Conservation (phyloP, 1,140 invertebrate genomes). For the Bathynomus jamesi region DNA sequence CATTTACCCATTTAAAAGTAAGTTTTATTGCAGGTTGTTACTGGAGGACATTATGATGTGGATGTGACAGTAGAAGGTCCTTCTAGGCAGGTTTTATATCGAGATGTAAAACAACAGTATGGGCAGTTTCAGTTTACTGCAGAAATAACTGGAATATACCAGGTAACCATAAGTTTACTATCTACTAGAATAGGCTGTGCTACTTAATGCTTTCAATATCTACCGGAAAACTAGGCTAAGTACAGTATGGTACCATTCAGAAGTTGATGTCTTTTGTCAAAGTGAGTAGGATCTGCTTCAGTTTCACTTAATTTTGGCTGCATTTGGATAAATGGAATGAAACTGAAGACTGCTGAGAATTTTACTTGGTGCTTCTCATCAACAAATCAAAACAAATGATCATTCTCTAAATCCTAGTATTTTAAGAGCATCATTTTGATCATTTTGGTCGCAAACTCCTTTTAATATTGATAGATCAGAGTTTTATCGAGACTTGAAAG, state of each 20-base stretch:
- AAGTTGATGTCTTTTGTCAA: neutral
- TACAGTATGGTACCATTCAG: too few species aligned
- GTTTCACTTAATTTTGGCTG: neutral
- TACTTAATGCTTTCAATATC: too few species aligned
- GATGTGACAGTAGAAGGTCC: constrained; percentile 88
- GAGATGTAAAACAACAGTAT: constrained; percentile 68
- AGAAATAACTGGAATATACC: constrained; percentile 28
- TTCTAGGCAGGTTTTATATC: constrained; percentile 79
- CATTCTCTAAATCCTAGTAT: too few species aligned
- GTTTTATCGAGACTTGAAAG: too few species aligned
- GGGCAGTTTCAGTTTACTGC: constrained; percentile 34
- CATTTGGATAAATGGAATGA: neutral
- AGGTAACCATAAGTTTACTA: too few species aligned
- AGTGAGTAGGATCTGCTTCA: neutral
- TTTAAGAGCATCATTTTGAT: neutral
- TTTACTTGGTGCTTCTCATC: too few species aligned
- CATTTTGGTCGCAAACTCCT: neutral
- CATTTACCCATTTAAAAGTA: too few species aligned
- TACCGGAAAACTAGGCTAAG: too few species aligned
- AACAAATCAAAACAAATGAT: too few species aligned
- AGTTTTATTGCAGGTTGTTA: constrained; percentile 96
- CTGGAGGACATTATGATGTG: constrained; percentile 97
- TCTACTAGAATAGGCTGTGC: neutral
- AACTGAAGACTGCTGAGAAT: neutral
- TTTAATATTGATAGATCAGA: too few species aligned